Base-by-base conservation (phyloP, 2,113 vertebrate genomes). In the Rallus limicola region DNA sequence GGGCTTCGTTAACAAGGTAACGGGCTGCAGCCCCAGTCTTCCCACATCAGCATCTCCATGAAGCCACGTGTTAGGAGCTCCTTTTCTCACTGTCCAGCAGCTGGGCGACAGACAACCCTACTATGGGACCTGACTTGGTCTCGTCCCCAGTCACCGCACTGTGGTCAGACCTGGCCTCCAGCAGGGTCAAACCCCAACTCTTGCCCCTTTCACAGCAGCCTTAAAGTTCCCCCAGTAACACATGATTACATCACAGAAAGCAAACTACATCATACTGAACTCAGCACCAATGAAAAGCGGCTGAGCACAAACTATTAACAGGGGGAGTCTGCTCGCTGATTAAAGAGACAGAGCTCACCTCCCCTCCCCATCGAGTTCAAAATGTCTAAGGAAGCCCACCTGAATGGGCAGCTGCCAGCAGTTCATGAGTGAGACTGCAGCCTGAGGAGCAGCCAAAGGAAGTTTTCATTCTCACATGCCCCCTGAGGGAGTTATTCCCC, bases 101-200 rank as follows among this genome's bases (percentile, higher is more conserved):
- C 21, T 52, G 29, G 20, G 71, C 2, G 10, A 46, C 71, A 92
- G 42, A 19, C n/a, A 56, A 19, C 55, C 40, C 33, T 10, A 33
- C n/a, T 44, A 12, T 29, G 77, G 34, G 16, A 62, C 33, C 24
- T 9, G 0, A 1, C 26, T 25, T 15, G 28, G 24, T n/a, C 44
- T 56, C 19, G 18, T 25, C 46, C 33, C 38, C 0, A 8, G 33
- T n/a, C 0, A 0, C 63, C 13, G 50, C 69, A 2, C 46, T 8
- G 26, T 3, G 0, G n/a, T 4, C 68, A 62, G 55, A 53, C 36
- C 65, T 44, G 5, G 3, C n/a, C 70, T 36, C 26, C 40, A 67
- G 18, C 1, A 0, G 21, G 46, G 16, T 0, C 31, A 80, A 13
- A 46, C 5, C 67, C 48, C 8, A 58, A 33, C 5, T 0, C 26